Conservation (phyloP, 2,888 invertebrate genomes). For the Plebejus melissa region DNA sequence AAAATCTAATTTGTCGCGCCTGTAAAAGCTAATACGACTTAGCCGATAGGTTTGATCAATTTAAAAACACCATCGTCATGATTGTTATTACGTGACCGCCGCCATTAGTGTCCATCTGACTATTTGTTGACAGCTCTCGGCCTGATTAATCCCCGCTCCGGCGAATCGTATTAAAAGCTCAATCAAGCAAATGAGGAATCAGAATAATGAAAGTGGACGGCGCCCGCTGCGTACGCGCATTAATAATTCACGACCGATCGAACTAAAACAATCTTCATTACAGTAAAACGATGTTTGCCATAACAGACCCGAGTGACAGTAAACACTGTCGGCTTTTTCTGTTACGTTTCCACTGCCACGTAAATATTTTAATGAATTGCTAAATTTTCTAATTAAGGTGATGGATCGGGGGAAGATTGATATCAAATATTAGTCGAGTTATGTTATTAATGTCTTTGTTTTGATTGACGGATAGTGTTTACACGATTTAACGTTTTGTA, state of each 20-base stretch:
- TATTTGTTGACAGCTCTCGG: constrained; percentile 67
- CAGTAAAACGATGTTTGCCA: constrained; percentile 63
- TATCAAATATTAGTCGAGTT: constrained; percentile 42
- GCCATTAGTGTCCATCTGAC: constrained; percentile 58
- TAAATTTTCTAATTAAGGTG: constrained; percentile 61
- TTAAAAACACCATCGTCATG: constrained; percentile 54
- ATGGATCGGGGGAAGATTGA: constrained; percentile 46
- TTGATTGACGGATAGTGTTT: constrained; percentile 63
- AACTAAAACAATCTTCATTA: constrained; percentile 77
- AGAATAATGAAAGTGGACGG: constrained; percentile 70
- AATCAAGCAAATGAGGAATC: constrained; percentile 79
- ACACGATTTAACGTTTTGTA: constrained; percentile 64
- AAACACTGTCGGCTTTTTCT: constrained; percentile 35
- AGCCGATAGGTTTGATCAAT: constrained; percentile 43
- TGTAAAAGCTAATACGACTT: constrained; percentile 21
- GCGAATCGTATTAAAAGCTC: constrained; percentile 77
- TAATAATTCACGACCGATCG: constrained; percentile 69
- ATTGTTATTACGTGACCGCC: constrained; percentile 63
- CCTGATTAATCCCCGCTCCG: constrained; percentile 71
- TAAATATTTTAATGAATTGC: constrained; percentile 59
- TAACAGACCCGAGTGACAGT: constrained; percentile 45
- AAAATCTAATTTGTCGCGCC: constrained; percentile 11
- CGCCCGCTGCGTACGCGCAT: constrained; percentile 75
- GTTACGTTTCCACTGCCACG: constrained; percentile 23
- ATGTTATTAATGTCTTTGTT: constrained; percentile 48